phyloP scores from a whole-genome alignment of 2,797 vertebrate species.

The Pantherophis vulpinus region DNA sequence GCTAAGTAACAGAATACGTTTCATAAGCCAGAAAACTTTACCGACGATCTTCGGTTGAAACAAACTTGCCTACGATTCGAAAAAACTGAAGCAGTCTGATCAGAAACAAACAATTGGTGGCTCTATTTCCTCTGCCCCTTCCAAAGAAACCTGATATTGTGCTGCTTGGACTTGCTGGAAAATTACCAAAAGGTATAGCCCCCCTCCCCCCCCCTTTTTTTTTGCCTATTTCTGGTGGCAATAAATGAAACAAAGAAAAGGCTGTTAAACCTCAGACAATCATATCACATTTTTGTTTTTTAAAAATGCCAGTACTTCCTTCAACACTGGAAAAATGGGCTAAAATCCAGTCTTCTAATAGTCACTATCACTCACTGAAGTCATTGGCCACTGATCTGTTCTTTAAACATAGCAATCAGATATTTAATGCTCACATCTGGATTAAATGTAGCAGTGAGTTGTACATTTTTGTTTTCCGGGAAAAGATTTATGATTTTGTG shows the following conservation, averaged over 20 bases:
- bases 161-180: neutral
- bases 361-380: neutral
- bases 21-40: neutral
- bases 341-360: neutral
- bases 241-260: neutral
- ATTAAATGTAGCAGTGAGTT: neutral
- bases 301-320: neutral
- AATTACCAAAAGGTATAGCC: neutral
- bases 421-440: neutral
- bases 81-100: neutral
- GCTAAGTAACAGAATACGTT: neutral
- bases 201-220: neutral
- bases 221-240: neutral
- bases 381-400: neutral
- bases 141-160: neutral
- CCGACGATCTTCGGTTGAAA: neutral
- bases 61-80: neutral
- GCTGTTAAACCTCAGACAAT: neutral
- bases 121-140: neutral
- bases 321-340: neutral
- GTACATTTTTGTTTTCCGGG: fast-evolving
- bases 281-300: neutral
- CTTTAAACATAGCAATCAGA: neutral
- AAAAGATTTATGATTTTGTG: neutral
- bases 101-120: neutral